Evolutionary conservation across 2,888 invertebrate species (phyloP).

Genomic region (Diaprepes abbreviatus): DNA sequence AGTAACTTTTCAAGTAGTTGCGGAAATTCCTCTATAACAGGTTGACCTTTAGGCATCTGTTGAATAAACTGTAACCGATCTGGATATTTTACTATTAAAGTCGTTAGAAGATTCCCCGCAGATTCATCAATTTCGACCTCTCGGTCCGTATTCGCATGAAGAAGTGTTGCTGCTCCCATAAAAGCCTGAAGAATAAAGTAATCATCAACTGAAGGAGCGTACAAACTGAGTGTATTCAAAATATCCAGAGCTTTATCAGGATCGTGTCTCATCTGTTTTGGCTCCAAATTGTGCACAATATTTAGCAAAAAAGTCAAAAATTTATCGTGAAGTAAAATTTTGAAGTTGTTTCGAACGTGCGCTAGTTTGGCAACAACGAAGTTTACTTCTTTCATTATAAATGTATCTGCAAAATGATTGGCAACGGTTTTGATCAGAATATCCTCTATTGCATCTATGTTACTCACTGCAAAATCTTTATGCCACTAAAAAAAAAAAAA

Average conservation of each 20-base stretch:
- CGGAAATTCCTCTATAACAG: constrained; percentile 13
- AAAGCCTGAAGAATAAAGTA: constrained; percentile 51
- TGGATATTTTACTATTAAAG: constrained; percentile 36
- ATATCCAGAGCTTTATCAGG: constrained; percentile 53
- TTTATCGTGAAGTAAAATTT: constrained; percentile 48
- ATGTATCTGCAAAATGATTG: constrained; percentile 39
- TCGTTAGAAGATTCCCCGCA: constrained; percentile 49
- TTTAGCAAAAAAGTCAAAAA: constrained; percentile 51
- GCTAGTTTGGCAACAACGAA: constrained; percentile 52
- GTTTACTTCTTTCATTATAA: constrained; percentile 52
- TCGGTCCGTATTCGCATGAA: constrained; percentile 43
- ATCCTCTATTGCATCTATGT: constrained; percentile 40
- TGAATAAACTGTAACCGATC: constrained; percentile 42
- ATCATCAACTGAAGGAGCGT: constrained; percentile 50
- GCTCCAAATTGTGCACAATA: constrained; percentile 48
- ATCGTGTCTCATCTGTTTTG: constrained; percentile 37
- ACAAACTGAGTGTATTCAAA: constrained; percentile 51
- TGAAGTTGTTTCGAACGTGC: constrained; percentile 40
- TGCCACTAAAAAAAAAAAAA: constrained; percentile 39
- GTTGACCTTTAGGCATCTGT: constrained; percentile 11
- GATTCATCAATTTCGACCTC: constrained; percentile 51
- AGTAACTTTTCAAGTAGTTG: constrained; percentile 18
- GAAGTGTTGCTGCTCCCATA: constrained; percentile 42
- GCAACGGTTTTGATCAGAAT: constrained; percentile 32
- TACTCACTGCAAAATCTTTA: constrained; percentile 29